A percentile compares a stretch with the other conserved stretches of the same genome.
Evolutionary conservation across 2,888 invertebrate genomes (phyloP).

Genomic region (Ephialtes manifestator): DNA sequence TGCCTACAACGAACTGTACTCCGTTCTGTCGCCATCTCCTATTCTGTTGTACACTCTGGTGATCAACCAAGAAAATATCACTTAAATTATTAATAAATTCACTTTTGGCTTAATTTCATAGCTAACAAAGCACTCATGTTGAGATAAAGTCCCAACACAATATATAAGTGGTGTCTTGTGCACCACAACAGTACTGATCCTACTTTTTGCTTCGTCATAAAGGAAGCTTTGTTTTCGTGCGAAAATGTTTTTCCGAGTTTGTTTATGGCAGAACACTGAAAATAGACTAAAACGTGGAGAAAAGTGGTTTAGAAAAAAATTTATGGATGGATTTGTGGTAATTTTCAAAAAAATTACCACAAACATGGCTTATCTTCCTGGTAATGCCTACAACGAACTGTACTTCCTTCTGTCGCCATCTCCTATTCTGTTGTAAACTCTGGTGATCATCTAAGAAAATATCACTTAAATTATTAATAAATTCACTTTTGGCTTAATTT

Average conservation of each 20-base stretch:
- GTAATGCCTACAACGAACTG: constrained; percentile 19
- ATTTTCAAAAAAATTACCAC: no score
- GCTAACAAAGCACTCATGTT: not conserved
- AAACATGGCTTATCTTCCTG: constrained; percentile 20
- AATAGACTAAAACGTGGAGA: no score
- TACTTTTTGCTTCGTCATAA: not conserved
- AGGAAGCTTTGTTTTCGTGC: not conserved
- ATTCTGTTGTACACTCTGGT: not conserved
- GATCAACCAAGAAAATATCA: not conserved
- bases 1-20: constrained; percentile 10
- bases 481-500: constrained; percentile 17
- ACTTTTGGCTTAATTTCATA: not conserved
- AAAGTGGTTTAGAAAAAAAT: no score
- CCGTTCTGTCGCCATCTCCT: not conserved
- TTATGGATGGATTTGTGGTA: no score
- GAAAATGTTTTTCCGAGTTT: not conserved
- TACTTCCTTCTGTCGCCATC: not conserved
- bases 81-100: constrained; percentile 15
- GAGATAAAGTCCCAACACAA: not conserved
- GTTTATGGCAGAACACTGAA: no score
- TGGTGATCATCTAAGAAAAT: not conserved
- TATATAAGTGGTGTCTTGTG: not conserved
- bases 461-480: not conserved
- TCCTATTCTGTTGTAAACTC: not conserved
- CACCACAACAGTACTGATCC: not conserved